Percentiles rank a stretch among this genome's conserved stretches.
These are phyloP conservation scores for Plutella xylostella DNA, from an alignment of 2,888 invertebrate species.

Conservation along the genomic window DNA sequence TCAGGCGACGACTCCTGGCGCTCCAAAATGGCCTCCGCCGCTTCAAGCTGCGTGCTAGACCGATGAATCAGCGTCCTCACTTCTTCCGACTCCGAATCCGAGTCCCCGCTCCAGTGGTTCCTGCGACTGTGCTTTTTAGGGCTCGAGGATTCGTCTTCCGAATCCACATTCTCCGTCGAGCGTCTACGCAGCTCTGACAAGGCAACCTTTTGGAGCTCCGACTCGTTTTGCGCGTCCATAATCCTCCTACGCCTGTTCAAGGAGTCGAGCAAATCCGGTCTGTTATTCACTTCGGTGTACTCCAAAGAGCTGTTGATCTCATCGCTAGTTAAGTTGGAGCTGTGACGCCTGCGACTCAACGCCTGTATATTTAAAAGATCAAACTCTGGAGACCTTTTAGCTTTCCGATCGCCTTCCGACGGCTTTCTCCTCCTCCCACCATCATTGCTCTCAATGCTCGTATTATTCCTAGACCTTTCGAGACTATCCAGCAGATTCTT, in stretches of 20 bases:
- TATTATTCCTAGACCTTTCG: constrained; percentile 58
- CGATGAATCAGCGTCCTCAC: constrained; percentile 73
- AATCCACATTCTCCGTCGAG: constrained; percentile 54
- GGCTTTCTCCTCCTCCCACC: constrained; percentile 48
- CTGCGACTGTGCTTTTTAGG: constrained; percentile 47
- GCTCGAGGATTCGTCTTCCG: constrained; percentile 47
- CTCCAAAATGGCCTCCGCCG: constrained; percentile 70
- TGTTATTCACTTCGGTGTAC: constrained; percentile 59
- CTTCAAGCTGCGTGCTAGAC: constrained; percentile 71
- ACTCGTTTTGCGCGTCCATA: constrained; percentile 37
- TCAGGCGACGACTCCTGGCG: constrained; percentile 58
- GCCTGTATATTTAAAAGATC: constrained; percentile 55
- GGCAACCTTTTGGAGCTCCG: constrained; percentile 50
- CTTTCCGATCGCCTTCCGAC: constrained; percentile 48
- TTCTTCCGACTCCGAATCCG: constrained; percentile 77
- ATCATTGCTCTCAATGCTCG: constrained; percentile 60
- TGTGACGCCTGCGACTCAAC: constrained; percentile 51
- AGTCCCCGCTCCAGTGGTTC: constrained; percentile 45
- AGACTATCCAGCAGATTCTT: constrained; percentile 58
- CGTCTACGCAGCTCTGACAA: constrained; percentile 50
- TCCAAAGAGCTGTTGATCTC: constrained; percentile 61
- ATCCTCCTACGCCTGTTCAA: constrained; percentile 40
- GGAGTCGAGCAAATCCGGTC: constrained; percentile 60
- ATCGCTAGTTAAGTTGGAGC: constrained; percentile 61
- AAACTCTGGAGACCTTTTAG: constrained; percentile 58